Evolutionary conservation across 1,140 invertebrate genomes (phyloP).

Genomic region (Macrotrachela quadricornifera): DNA sequence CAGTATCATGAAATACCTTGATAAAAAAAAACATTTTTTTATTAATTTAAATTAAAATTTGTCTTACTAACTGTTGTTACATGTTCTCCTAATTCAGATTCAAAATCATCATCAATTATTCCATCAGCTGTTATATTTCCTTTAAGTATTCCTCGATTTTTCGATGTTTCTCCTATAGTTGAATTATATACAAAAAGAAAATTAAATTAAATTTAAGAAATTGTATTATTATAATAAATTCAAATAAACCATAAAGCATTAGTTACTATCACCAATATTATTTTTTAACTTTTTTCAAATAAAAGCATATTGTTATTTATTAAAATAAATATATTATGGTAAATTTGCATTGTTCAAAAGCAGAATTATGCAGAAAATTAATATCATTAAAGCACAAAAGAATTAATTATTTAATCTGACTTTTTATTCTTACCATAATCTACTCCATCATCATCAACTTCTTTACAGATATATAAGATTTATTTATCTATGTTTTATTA

Average conservation of each 20-base stretch:
- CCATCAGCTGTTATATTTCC: slow-evolving; percentile 58
- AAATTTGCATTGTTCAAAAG: too few relatives aligned
- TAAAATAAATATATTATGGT: too few relatives aligned
- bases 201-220: too few relatives aligned
- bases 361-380: slow-evolving; percentile 11
- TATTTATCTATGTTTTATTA: not conserved
- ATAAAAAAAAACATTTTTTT: slow-evolving; percentile 12
- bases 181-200: too few relatives aligned
- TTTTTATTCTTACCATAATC: not conserved
- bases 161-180: slow-evolving; percentile 30
- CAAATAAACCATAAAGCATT: too few relatives aligned
- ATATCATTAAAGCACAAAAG: slow-evolving; percentile 1
- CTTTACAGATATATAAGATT: slow-evolving; percentile 4
- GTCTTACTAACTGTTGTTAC: slow-evolving; percentile 33
- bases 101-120: slow-evolving; percentile 75
- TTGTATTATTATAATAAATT: too few relatives aligned
- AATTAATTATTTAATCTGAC: not conserved
- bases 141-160: slow-evolving; percentile 36
- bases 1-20: slow-evolving; percentile 24
- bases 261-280: too few relatives aligned
- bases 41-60: slow-evolving; percentile 24
- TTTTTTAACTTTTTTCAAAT: too few relatives aligned
- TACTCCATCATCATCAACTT: slow-evolving; percentile 2
- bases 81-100: slow-evolving; percentile 55
- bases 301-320: too few relatives aligned